Percentiles rank a stretch among this genome's conserved stretches.
phyloP scores from a whole-genome alignment of 1,140 invertebrate species.

The Sycobia sp. region DNA sequence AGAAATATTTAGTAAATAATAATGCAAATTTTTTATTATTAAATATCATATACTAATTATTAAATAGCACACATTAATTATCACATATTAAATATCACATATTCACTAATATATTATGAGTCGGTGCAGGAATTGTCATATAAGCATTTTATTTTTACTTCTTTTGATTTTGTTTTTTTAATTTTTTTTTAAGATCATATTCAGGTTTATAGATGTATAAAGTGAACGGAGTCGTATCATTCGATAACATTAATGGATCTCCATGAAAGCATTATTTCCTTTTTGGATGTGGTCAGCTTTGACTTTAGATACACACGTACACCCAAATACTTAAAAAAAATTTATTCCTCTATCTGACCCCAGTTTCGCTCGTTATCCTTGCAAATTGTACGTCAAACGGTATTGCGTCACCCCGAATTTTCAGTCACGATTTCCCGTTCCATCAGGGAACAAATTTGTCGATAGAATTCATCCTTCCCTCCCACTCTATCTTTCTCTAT shows the following conservation, averaged over 20 bases:
- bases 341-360: neutral
- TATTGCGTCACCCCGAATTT: slow-evolving; percentile 29
- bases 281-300: neutral
- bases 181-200: too few relatives aligned
- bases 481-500: neutral
- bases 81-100: too few relatives aligned
- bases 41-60: too few relatives aligned
- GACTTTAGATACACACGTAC: neutral
- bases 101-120: too few relatives aligned
- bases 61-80: too few relatives aligned
- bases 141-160: too few relatives aligned
- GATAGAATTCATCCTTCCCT: slow-evolving; percentile 13
- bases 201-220: too few relatives aligned
- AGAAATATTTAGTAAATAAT: too few relatives aligned
- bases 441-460: slow-evolving; percentile 39
- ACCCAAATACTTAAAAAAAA: neutral
- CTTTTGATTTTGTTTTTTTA: too few relatives aligned
- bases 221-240: neutral
- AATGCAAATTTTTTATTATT: too few relatives aligned
- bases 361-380: neutral
- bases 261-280: neutral
- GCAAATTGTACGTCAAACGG: neutral
- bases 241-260: neutral
- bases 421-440: slow-evolving; percentile 25
- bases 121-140: too few relatives aligned